These are phyloP conservation scores for Caenorhabditis zanzibari DNA, from an alignment of 2,888 invertebrate genomes.

Conservation along the genomic window DNA sequence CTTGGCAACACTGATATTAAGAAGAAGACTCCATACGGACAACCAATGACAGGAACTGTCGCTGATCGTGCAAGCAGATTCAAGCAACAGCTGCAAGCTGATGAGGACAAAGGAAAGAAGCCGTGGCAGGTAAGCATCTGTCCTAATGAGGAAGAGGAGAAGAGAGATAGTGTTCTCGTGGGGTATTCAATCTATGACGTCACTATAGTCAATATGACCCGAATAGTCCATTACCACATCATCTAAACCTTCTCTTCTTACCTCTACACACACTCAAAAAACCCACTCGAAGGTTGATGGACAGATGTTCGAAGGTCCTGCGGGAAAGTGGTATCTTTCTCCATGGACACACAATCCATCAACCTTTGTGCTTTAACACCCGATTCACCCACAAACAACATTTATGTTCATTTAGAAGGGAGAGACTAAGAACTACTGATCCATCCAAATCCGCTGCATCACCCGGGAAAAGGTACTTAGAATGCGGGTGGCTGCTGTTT, in stretches of 20 bases:
- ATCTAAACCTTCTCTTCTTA: constrained; percentile 11
- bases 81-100: constrained; percentile 54
- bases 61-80: constrained; percentile 61
- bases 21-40: constrained; percentile 48
- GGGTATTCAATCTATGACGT: constrained; percentile 8
- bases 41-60: constrained; percentile 47
- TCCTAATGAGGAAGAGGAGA: not conserved
- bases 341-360: constrained; percentile 12
- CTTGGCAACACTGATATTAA: constrained; percentile 56
- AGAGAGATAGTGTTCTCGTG: not conserved
- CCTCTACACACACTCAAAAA: constrained; percentile 7
- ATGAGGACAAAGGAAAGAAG: constrained; percentile 68
- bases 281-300: constrained; percentile 23
- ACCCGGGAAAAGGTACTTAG: constrained; percentile 43
- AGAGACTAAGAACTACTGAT: constrained; percentile 63
- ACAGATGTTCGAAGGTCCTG: constrained; percentile 2
- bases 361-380: constrained; percentile 22
- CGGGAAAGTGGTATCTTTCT: too few species aligned
- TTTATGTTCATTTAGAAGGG: constrained; percentile 59
- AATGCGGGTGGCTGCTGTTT: constrained; percentile 44
- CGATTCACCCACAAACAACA: not conserved
- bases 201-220: constrained; percentile 22
- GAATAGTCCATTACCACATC: constrained; percentile 15
- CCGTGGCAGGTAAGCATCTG: constrained; percentile 60
- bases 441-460: constrained; percentile 6